Evolutionary conservation across 2,797 vertebrate species (phyloP), one percentile per base, ranked within the genome.

Genomic region (Clamator glandarius): DNA sequence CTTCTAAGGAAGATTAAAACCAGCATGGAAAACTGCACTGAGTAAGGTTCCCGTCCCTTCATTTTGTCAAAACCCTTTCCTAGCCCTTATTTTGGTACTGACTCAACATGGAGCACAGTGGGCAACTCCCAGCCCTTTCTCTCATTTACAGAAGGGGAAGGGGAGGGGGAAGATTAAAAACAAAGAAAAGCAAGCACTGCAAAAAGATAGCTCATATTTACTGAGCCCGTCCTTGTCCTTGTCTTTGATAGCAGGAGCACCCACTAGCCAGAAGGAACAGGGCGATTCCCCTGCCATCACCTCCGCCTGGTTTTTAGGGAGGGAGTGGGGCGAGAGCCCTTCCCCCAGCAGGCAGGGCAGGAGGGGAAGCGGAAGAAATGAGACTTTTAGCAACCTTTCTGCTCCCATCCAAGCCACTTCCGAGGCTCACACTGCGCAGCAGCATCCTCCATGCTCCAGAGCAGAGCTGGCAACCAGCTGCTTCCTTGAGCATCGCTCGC

Each of bases 101-200:
- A 89, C 70, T 85, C 74, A 78, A 74, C 9, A 28, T 2, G n/a
- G 23, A 39, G 54, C 55, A 15, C 29, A 39, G 69, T 2, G 39
- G 62, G 51, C 35, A 72, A 95, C 63, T 89, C 73, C 83, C 82
- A 90, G 76, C 33, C 28, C 29, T 77, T 42, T 6, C 52, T 61
- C 29, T 26, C 57, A 7, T 35, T 66, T 61, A 46, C 46, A 68
- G 36, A 72, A 69, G 19, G 2, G 1, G 1, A 6, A 11, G 7
- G 19, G 19, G 2, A 1, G 1, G 5, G 11, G 8, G 20, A 17
- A 44, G 13, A 4, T 9, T 39, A 2, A 21, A 42, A 5, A 59
- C 69, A 61, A 31, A 64, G 36, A 57, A 61, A 62, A 68, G 12
- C 12, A 51, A 86, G 58, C 18, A 8, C 33, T 44, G 31, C 31